Evolutionary conservation across 2,113 vertebrate species (phyloP), one percentile per base, ranked within the genome.

Genomic region (Microtus oregoni): DNA sequence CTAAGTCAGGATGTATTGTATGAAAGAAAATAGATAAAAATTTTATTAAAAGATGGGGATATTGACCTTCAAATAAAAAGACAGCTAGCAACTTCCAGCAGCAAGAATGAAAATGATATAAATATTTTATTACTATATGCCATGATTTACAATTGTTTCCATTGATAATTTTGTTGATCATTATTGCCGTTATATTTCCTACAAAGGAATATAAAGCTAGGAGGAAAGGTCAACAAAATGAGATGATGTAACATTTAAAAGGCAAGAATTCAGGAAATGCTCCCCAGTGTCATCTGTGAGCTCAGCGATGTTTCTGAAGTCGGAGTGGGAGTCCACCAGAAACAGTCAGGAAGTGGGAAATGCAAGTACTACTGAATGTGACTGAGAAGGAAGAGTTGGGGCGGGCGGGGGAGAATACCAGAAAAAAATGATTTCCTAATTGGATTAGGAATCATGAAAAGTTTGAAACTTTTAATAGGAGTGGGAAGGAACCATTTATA

Each of bases 61-160:
- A 94, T 10, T 92, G 65, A 94, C 13, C 78, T 96, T 72, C 83
- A 96, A 86, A 47, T 82, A 85, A 50, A 79, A 95, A 41, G 47
- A 30, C 5, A 82, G 78, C 2, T 67, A 92, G 44, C 30, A n/a
- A 35, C 75, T 92, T 35, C 11, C 38, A 90, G 24, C 41, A 85
- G 17, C 63, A 65, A 90, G 30, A 78, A 92, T 92, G 63, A 68
- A 91, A 86, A 73, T 83, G 47, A 65, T 87, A 73, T 50, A 70
- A 91, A 68, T 55, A 68, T 41, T 52, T 47, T 52, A 89, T 13
- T 22, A 61, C 58, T 32, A 83, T 9, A 86, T 41, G 30, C 20
- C 9, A 38, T 63, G 11, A 65, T 89, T 83, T 86, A 86, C 30
- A 70, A 52, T 82, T 81, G 32, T 28, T 30, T 41, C 58, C 44